Conservation (phyloP, 2,797 vertebrate species). For the Telmatherina bonti region DNA sequence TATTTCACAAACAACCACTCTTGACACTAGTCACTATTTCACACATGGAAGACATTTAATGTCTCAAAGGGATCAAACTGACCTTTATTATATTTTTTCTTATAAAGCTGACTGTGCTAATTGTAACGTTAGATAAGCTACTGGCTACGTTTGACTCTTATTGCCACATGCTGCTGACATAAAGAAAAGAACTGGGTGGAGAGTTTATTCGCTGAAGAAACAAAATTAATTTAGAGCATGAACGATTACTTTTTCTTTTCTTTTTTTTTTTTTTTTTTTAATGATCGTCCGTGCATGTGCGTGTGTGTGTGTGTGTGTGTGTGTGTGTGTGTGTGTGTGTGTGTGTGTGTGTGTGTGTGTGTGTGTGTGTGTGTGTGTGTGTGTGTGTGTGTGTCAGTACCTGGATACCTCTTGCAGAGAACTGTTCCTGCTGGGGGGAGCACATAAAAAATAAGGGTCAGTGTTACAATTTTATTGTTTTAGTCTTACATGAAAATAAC, state of each 20-base stretch:
- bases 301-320: constrained; percentile 8
- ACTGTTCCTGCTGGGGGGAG: not conserved
- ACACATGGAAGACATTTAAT: not conserved
- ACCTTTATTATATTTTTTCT: not conserved
- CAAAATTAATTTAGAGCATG: not conserved
- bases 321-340: constrained; percentile 5
- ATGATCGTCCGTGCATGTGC: no score
- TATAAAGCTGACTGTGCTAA: constrained; percentile 2
- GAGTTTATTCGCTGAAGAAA: not conserved
- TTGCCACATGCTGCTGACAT: constrained; percentile 7
- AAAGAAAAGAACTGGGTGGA: not conserved
- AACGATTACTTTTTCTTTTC: not conserved
- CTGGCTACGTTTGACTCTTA: not conserved
- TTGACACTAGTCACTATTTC: constrained; percentile 2
- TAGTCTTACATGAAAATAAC: not conserved
- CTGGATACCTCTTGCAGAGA: constrained; percentile 11
- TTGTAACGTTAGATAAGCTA: not conserved
- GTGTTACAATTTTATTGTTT: not conserved
- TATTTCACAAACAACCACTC: not conserved
- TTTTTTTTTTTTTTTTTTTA: no score
- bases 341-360: constrained; percentile 6
- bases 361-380: constrained; percentile 14
- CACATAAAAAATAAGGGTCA: not conserved
- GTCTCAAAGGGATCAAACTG: constrained; percentile 16
- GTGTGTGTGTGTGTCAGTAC: constrained; percentile 8